Conservation (phyloP, 2,888 invertebrate genomes). For the Polymixis flavicincta region DNA sequence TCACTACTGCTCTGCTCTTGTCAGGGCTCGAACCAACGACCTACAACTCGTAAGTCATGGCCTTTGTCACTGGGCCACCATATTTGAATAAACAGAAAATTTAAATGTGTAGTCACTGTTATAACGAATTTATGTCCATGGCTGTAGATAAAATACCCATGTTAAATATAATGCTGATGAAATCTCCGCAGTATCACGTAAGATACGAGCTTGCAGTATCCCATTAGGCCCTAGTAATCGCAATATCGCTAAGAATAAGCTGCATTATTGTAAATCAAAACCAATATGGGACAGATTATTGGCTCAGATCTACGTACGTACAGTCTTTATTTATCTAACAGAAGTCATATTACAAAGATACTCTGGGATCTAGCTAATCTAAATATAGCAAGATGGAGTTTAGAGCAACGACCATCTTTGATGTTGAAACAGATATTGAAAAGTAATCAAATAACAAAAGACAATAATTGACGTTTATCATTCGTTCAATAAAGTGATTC, state of each 20-base stretch:
- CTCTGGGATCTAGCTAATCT: slow-evolving; percentile 6
- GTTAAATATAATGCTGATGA: too few species aligned
- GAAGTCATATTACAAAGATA: slow-evolving; percentile 1
- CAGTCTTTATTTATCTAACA: slow-evolving; percentile 1
- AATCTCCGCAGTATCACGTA: not conserved
- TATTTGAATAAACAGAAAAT: not conserved
- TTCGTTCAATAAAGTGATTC: not conserved
- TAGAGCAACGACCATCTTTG: not conserved
- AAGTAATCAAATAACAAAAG: not conserved
- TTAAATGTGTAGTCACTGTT: too few species aligned
- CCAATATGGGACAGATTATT: slow-evolving; percentile 5
- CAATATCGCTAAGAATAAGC: slow-evolving; percentile 3
- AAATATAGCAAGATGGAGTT: slow-evolving; percentile 20
- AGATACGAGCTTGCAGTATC: not conserved
- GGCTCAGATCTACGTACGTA: slow-evolving; percentile 26
- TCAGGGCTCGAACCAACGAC: too few species aligned
- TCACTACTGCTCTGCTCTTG: too few species aligned
- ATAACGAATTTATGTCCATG: too few species aligned
- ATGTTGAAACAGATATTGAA: not conserved
- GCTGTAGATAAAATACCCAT: too few species aligned
- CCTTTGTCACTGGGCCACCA: too few species aligned
- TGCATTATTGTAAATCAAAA: slow-evolving; percentile 29
- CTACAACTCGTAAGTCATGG: too few species aligned
- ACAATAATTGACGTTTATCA: not conserved
- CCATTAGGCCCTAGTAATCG: not conserved